Evolutionary conservation across 1,140 invertebrate genomes (phyloP).

Genomic region (Lethocerus indicus): DNA sequence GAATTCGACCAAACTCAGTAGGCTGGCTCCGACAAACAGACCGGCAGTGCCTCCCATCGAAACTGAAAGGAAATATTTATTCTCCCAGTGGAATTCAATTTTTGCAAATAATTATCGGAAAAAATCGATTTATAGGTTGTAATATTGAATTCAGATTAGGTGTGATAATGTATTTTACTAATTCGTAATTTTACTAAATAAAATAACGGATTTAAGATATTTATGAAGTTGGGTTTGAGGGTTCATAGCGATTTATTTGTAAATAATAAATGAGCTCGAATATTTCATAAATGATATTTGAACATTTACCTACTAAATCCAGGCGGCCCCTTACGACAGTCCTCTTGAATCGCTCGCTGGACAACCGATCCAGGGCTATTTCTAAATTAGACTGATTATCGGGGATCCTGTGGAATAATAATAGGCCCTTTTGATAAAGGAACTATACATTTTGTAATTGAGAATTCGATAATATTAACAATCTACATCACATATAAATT

Average conservation of each 20-base stretch:
- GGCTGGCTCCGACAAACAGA: conserved; percentile 39
- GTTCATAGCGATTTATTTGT: no score
- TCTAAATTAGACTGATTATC: conserved; percentile 26
- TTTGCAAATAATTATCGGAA: background rate
- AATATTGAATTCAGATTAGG: no score
- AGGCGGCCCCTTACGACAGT: conserved; percentile 39
- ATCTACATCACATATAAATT: no score
- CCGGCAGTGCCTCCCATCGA: conserved; percentile 42
- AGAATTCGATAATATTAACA: no score
- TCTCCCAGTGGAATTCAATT: background rate
- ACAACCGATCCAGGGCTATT: conserved; percentile 32
- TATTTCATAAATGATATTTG: background rate
- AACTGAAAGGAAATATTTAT: conserved; percentile 26
- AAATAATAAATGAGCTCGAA: no score
- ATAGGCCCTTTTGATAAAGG: background rate
- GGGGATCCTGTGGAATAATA: background rate
- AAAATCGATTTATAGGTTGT: no score
- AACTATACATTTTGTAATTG: background rate
- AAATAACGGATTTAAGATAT: no score
- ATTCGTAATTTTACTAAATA: no score
- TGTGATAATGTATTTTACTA: no score
- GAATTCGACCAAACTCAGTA: conserved; percentile 42
- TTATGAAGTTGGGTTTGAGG: no score
- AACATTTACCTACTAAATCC: conserved; percentile 36
- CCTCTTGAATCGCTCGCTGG: conserved; percentile 37